phyloP scores from a whole-genome alignment of 2,888 invertebrate species.

The Caenorhabditis imperialis region DNA sequence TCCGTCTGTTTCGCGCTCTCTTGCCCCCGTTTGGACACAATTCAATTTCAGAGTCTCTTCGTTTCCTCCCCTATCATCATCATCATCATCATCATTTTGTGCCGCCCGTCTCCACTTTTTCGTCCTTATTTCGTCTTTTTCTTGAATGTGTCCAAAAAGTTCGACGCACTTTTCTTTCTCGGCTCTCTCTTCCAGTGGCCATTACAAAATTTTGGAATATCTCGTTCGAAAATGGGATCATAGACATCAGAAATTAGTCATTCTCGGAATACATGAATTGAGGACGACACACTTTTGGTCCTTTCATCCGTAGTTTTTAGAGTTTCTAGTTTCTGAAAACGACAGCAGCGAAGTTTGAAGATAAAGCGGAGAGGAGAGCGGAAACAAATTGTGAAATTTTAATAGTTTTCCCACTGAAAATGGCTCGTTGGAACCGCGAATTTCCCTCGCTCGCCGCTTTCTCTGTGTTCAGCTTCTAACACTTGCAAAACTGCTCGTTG shows the following conservation, averaged over 20 bases:
- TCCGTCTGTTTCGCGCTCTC: constrained; percentile 2
- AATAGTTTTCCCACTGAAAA: constrained; percentile 39
- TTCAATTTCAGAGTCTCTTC: constrained; percentile 52
- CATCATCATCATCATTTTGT: constrained; percentile 16
- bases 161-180: constrained; percentile 23
- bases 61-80: constrained; percentile 42
- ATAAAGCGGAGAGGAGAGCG: constrained; percentile 1
- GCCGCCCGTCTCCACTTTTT: constrained; percentile 27
- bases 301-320: constrained; percentile 21
- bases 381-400: constrained; percentile 35
- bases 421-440: too few relatives aligned
- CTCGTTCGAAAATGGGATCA: constrained; percentile 30
- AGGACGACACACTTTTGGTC: constrained; percentile 19
- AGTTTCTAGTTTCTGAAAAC: constrained; percentile 6
- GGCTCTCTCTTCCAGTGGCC: constrained; percentile 5
- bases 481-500: too few relatives aligned
- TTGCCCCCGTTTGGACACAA: constrained; percentile 12
- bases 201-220: too few relatives aligned
- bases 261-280: constrained; percentile 28
- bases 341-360: neutral
- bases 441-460: too few relatives aligned
- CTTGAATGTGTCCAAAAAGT: constrained; percentile 38
- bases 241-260: constrained; percentile 41
- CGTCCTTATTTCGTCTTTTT: constrained; percentile 21
- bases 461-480: too few relatives aligned